phyloP scores from a whole-genome alignment of 2,113 vertebrate genomes.

The Daphoenositta chrysoptera region DNA sequence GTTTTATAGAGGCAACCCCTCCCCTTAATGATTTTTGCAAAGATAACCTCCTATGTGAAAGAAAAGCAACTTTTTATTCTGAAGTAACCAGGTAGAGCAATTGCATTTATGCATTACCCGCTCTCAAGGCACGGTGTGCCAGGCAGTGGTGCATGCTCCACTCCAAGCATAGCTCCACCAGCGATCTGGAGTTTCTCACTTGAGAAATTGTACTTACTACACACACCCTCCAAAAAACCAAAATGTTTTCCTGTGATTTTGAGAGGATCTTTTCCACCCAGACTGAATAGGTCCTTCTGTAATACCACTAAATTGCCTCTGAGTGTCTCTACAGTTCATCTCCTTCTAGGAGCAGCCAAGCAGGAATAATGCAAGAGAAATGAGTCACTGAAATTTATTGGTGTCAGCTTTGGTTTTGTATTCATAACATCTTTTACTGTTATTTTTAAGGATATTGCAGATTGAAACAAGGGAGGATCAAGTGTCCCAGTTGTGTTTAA shows the following conservation, averaged over 20 bases:
- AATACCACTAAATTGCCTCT: conserved; percentile 58
- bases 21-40: background rate
- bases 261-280: background rate
- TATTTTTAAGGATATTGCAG: conserved; percentile 68
- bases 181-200: background rate
- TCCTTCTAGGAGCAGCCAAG: conserved; percentile 21
- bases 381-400: conserved; percentile 70
- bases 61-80: background rate
- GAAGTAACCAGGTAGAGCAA: background rate
- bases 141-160: background rate
- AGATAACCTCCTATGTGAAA: background rate
- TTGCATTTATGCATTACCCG: background rate
- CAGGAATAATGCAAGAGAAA: conserved; percentile 59
- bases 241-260: background rate
- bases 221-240: rapidly evolving
- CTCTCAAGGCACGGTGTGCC: background rate
- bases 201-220: background rate
- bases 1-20: background rate
- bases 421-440: conserved; percentile 65
- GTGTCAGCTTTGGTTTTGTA: conserved; percentile 62
- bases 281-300: background rate
- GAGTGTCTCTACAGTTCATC: conserved; percentile 66
- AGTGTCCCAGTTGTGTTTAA: conserved; percentile 63
- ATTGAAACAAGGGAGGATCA: conserved; percentile 71
- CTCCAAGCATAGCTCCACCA: background rate